Evolutionary conservation across 2,113 vertebrate species (phyloP).

Genomic region (Forbesichthys agassizii): DNA sequence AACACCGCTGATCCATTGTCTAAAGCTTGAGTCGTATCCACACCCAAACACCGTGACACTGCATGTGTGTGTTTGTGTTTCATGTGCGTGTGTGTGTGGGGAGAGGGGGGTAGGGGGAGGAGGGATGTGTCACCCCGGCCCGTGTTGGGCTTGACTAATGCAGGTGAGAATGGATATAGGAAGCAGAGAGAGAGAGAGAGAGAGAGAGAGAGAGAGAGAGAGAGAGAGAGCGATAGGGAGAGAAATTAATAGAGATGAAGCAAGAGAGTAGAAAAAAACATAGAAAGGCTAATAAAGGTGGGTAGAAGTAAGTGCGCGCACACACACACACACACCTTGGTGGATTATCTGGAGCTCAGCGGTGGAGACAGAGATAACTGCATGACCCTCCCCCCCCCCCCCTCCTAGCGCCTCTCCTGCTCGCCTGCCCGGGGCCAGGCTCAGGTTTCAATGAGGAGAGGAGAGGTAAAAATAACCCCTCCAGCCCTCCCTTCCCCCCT

Average conservation of each 20-base stretch:
- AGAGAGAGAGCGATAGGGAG: constrained; percentile 47
- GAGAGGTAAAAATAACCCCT: constrained; percentile 74
- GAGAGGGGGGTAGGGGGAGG: too few species aligned
- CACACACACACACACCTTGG: constrained; percentile 52
- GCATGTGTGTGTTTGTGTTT: constrained; percentile 28
- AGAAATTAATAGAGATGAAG: constrained; percentile 55
- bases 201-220: constrained; percentile 20
- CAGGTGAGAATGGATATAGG: constrained; percentile 68
- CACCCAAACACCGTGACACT: constrained; percentile 48
- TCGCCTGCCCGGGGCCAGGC: constrained; percentile 76
- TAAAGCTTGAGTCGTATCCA: constrained; percentile 61
- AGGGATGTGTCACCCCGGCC: background rate
- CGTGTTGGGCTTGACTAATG: constrained; percentile 68
- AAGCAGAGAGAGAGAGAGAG: constrained; percentile 36
- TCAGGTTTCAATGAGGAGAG: constrained; percentile 75
- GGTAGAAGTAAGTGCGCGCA: background rate
- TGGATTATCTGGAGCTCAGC: constrained; percentile 73
- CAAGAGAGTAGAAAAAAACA: constrained; percentile 3
- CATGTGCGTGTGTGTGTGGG: constrained; percentile 33
- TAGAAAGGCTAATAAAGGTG: background rate
- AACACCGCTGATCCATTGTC: constrained; percentile 60
- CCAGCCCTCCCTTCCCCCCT: constrained; percentile 48
- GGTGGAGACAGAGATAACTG: constrained; percentile 64
- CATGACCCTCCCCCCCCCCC: constrained; percentile 49
- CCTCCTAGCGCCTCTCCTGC: constrained; percentile 64